phyloP scores from a whole-genome alignment of 2,113 vertebrate genomes.

The Mesocricetus auratus region DNA sequence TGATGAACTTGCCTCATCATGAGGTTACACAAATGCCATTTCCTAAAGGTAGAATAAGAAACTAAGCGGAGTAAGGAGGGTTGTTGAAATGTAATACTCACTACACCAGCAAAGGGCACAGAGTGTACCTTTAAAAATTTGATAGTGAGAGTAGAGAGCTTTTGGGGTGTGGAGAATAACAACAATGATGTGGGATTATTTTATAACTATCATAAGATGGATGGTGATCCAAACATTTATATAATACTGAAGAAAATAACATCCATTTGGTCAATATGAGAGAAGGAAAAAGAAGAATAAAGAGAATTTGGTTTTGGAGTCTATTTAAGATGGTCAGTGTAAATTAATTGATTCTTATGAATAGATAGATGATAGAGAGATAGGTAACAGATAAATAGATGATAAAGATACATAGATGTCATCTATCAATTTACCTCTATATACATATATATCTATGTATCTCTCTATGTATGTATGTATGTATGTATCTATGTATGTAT shows the following conservation, averaged over 20 bases:
- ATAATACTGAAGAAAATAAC: not conserved
- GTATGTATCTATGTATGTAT: no score
- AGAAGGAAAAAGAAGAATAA: no score
- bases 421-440: no score
- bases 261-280: not conserved
- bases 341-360: not conserved
- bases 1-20: not conserved
- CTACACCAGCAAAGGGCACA: rapidly evolving
- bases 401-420: no score
- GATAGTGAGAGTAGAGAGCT: not conserved
- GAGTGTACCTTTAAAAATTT: no score
- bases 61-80: not conserved
- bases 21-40: not conserved
- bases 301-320: not conserved
- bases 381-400: not conserved
- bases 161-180: rapidly evolving
- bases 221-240: not conserved
- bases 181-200: not conserved
- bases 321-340: not conserved
- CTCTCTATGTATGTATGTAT: no score
- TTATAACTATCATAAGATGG: not conserved
- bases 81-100: not conserved
- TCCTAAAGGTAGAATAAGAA: not conserved
- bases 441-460: no score
- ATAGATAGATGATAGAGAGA: not conserved